Evolutionary conservation across 2,888 invertebrate species (phyloP).

Genomic region (Oscheius onirici): DNA sequence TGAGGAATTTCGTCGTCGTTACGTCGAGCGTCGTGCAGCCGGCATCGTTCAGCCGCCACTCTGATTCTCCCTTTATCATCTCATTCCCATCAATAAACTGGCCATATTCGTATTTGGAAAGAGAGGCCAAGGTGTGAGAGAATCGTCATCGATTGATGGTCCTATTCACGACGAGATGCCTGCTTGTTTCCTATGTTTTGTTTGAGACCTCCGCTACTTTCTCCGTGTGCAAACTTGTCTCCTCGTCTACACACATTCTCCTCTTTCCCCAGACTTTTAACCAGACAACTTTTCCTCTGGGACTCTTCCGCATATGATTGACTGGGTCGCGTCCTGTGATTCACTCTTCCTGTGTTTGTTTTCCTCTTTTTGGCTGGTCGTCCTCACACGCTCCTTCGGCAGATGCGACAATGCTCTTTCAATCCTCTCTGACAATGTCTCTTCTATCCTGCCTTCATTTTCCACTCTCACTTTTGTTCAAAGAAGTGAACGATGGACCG

Average conservation of each 20-base stretch:
- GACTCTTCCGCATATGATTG: slow-evolving; percentile 1
- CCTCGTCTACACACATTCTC: slow-evolving; percentile 23
- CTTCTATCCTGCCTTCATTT: neutral
- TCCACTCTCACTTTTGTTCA: neutral
- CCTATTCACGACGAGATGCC: too few relatives aligned
- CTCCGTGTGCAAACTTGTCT: slow-evolving; percentile 31
- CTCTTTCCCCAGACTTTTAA: too few relatives aligned
- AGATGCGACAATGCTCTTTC: neutral
- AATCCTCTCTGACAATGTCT: neutral
- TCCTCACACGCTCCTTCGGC: neutral
- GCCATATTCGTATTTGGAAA: neutral
- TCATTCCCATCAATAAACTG: neutral
- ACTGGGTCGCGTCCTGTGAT: slow-evolving; percentile 1
- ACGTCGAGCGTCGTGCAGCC: slow-evolving; percentile 1
- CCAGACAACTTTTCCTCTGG: neutral
- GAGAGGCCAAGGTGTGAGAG: too few relatives aligned
- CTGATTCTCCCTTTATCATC: slow-evolving; percentile 2
- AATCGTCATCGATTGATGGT: too few relatives aligned
- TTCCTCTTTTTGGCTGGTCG: slow-evolving; percentile 10
- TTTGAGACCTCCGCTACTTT: slow-evolving; percentile 28
- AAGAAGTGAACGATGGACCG: too few relatives aligned
- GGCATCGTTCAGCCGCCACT: slow-evolving; percentile 21
- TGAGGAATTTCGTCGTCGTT: slow-evolving; percentile 42
- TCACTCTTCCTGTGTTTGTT: slow-evolving; percentile 15
- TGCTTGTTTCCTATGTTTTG: slow-evolving; percentile 14